Evolutionary conservation across 2,888 invertebrate genomes (phyloP).

Genomic region (Chaitophorus viminalis): DNA sequence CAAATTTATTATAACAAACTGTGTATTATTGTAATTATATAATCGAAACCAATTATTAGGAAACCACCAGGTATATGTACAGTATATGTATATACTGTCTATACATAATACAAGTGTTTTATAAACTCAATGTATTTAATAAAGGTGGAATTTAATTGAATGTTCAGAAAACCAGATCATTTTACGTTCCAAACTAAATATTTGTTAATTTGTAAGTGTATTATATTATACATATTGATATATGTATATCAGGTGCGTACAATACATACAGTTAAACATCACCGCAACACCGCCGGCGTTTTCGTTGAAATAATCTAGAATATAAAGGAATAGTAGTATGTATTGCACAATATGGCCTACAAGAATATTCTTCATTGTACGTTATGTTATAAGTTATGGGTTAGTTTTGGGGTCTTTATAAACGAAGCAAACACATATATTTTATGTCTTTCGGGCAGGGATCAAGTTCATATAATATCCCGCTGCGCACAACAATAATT

Average conservation of each 20-base stretch:
- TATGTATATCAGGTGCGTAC: not conserved
- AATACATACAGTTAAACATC: not conserved
- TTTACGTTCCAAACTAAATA: not conserved
- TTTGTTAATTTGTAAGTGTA: not conserved
- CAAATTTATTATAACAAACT: not conserved
- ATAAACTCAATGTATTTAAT: not conserved
- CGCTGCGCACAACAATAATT: conserved; percentile 20
- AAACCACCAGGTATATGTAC: not conserved
- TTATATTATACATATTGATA: no score
- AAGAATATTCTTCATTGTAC: not conserved
- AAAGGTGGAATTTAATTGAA: not conserved
- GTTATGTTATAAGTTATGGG: not conserved
- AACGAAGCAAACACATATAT: conserved; percentile 26
- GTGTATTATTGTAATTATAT: not conserved
- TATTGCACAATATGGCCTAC: no score
- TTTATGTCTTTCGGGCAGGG: conserved; percentile 13
- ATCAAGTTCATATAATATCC: conserved; percentile 25
- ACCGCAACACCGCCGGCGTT: not conserved
- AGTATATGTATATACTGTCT: not conserved
- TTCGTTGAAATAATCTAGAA: not conserved
- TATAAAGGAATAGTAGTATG: not conserved
- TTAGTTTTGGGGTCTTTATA: conserved; percentile 19
- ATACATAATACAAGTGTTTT: not conserved
- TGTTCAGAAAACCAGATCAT: not conserved
- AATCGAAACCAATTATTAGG: conserved; percentile 7